Percentiles rank a stretch among this genome's conserved stretches.
Evolutionary conservation across 2,113 vertebrate genomes (phyloP).

Genomic region (Xyliphius kryptos): DNA sequence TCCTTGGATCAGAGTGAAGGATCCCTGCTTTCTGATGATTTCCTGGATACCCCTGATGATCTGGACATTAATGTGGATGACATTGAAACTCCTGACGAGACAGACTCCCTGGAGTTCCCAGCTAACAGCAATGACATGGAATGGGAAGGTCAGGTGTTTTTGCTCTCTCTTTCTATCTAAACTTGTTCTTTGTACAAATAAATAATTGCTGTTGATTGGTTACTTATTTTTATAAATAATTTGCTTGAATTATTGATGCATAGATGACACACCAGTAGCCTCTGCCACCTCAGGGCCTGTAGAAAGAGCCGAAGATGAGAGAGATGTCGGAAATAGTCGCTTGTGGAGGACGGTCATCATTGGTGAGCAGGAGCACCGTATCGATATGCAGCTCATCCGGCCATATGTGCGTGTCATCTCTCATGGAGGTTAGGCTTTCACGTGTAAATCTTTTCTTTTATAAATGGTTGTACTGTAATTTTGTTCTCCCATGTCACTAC

Average conservation of each 20-base stretch:
- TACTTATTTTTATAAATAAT: too few relatives aligned
- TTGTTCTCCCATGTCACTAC: too few relatives aligned
- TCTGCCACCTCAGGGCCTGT: constrained; percentile 82
- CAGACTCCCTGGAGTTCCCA: constrained; percentile 90
- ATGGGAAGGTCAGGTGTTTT: constrained; percentile 90
- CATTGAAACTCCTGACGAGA: constrained; percentile 93
- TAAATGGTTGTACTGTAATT: not conserved
- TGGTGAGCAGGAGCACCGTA: constrained; percentile 92
- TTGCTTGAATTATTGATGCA: too few relatives aligned
- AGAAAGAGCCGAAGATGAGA: constrained; percentile 62
- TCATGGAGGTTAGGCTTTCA: constrained; percentile 76
- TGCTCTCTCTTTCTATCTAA: not conserved
- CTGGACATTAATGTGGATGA: constrained; percentile 96
- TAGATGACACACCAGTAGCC: constrained; percentile 91
- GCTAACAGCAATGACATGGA: constrained; percentile 89
- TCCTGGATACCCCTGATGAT: constrained; percentile 89
- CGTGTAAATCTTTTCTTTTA: too few relatives aligned
- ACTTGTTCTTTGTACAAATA: not conserved
- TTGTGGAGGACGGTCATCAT: constrained; percentile 94
- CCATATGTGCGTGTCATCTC: constrained; percentile 93
- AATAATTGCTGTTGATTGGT: too few relatives aligned
- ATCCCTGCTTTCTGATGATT: constrained; percentile 88
- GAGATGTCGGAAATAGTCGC: constrained; percentile 73
- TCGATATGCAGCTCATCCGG: constrained; percentile 94
- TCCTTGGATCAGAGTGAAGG: constrained; percentile 96